Conservation (phyloP, 2,113 vertebrate species). For the Scartelaos histophorus region DNA sequence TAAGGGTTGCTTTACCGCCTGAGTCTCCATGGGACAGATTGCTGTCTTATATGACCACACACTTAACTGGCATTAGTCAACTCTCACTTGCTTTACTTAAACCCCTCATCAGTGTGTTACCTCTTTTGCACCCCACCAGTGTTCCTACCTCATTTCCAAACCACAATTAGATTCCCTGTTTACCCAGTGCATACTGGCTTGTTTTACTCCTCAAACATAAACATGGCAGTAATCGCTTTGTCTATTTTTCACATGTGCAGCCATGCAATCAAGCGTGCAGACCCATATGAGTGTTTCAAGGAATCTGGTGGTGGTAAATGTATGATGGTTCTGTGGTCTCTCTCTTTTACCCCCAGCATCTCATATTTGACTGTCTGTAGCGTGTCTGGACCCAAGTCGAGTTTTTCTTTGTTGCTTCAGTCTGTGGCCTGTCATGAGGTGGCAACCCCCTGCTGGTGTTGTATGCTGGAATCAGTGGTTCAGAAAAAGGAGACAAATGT, state of each 20-base stretch:
- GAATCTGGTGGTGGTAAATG: constrained; percentile 67
- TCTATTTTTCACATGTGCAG: constrained; percentile 79
- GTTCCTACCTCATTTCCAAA: constrained; percentile 51
- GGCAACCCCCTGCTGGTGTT: constrained; percentile 61
- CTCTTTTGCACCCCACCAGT: constrained; percentile 35
- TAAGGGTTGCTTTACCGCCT: constrained; percentile 17
- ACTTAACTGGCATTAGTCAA: constrained; percentile 24
- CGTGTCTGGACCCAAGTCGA: constrained; percentile 42
- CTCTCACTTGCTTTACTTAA: constrained; percentile 13
- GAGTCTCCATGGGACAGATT: constrained; percentile 5
- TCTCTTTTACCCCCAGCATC: constrained; percentile 51
- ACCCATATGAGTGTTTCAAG: constrained; percentile 64
- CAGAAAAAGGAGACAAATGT: constrained; percentile 35
- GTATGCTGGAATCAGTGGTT: constrained; percentile 58
- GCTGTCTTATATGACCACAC: constrained; percentile 7
- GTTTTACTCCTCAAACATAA: constrained; percentile 77
- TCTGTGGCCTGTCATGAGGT: constrained; percentile 66
- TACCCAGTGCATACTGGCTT: constrained; percentile 72
- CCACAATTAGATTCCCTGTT: constrained; percentile 75
- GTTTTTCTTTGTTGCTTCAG: constrained; percentile 73
- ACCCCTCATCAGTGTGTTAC: constrained; percentile 42
- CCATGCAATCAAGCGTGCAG: constrained; percentile 70
- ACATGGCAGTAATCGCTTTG: constrained; percentile 72
- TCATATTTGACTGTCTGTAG: constrained; percentile 66
- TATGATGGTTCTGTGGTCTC: constrained; percentile 58